A percentile compares a stretch with the other conserved stretches of the same genome.
Evolutionary conservation across 2,113 vertebrate genomes (phyloP).

Genomic region (Phoxinus phoxinus): DNA sequence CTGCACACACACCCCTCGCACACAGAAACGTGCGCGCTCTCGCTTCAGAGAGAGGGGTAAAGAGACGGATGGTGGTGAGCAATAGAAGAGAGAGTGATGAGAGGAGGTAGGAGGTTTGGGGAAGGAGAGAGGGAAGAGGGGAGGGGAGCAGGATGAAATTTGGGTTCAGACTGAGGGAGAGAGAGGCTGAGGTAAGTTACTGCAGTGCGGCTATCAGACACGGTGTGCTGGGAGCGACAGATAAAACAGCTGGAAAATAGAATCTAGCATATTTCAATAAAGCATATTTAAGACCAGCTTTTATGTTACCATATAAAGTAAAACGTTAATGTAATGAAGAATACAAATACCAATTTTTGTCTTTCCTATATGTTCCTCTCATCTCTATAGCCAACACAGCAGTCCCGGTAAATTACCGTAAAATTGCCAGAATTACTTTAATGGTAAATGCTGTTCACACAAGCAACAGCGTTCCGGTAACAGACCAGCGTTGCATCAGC

Average conservation of each 20-base stretch:
- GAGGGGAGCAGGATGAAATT: slow-evolving; percentile 1
- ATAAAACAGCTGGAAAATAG: neutral
- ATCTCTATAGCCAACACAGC: neutral
- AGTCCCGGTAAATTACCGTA: too few relatives aligned
- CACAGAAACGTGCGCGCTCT: slow-evolving; percentile 38
- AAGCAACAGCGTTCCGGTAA: too few relatives aligned
- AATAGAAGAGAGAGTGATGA: neutral
- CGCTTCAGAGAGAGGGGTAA: slow-evolving; percentile 15
- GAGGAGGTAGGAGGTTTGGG: slow-evolving; percentile 9
- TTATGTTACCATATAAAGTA: neutral
- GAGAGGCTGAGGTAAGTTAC: slow-evolving; percentile 14
- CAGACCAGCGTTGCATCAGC: too few relatives aligned
- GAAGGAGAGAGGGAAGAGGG: neutral
- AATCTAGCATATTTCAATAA: neutral
- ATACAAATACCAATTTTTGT: neutral
- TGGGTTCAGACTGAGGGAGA: neutral
- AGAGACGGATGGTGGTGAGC: neutral
- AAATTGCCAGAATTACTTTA: too few relatives aligned
- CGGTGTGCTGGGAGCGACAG: neutral
- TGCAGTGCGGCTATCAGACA: slow-evolving; percentile 50
- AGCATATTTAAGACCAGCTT: neutral
- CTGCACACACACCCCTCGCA: slow-evolving; percentile 56
- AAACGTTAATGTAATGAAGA: neutral
- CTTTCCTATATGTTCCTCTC: neutral
- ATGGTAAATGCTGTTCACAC: too few relatives aligned